Conservation (phyloP, 2,113 vertebrate species). For the Dascyllus trimaculatus region DNA sequence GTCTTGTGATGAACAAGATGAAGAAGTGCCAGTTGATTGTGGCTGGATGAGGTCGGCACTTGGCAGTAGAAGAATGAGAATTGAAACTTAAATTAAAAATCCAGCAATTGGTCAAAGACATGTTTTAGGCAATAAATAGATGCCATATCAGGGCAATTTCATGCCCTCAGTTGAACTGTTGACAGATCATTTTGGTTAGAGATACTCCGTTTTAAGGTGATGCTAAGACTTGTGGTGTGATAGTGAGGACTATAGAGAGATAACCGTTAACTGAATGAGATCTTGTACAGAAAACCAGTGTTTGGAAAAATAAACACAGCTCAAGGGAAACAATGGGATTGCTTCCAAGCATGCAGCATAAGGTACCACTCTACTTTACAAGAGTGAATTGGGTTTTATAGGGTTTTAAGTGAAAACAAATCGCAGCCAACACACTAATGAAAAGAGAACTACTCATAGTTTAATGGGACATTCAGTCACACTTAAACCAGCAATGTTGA, state of each 20-base stretch:
- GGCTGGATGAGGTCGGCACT: neutral
- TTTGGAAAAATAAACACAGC: conserved; percentile 36
- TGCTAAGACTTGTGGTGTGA: neutral
- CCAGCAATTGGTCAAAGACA: neutral
- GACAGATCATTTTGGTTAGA: neutral
- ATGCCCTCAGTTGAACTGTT: neutral
- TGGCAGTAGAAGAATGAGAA: neutral
- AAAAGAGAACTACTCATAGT: neutral
- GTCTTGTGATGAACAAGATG: too few relatives aligned
- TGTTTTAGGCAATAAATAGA: neutral
- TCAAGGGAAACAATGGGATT: neutral
- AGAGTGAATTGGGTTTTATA: conserved; percentile 35
- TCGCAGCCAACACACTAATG: neutral
- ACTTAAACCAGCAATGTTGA: neutral
- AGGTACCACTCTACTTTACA: conserved; percentile 17
- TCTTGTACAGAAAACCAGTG: neutral
- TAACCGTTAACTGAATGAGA: neutral
- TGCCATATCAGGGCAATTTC: neutral
- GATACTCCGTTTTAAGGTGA: neutral
- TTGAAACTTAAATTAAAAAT: neutral
- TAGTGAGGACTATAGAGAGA: neutral
- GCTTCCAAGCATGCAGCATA: conserved; percentile 18
- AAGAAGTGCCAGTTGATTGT: too few relatives aligned
- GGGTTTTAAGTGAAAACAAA: conserved; percentile 29
- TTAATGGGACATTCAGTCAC: conserved; percentile 6